Evolutionary conservation across 35 echinoderm and acorn worm genomes (phyloP), one percentile per base, ranked within the genome.

Genomic region (Hemicentrotus pulcherrimus): DNA sequence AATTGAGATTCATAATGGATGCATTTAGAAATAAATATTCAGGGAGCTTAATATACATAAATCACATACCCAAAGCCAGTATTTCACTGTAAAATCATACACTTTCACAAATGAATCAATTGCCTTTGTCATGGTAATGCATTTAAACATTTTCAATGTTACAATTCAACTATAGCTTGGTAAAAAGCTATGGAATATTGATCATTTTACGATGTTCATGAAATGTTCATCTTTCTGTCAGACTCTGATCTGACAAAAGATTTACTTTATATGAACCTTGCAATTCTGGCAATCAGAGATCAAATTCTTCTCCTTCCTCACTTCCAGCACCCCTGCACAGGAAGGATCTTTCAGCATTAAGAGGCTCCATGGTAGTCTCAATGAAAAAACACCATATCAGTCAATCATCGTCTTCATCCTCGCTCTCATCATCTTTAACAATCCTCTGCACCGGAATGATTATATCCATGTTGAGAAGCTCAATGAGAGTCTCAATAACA

Each of bases 391-490:
- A 90, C 9, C 88, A 90, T 30, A 45, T 78, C 28, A n/a, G 65
- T 78, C 19, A 28, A 78, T 78, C 18, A 78, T 5, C 18, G 6
- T 78, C 28, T 28, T 78, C 65, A 78, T 78, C 65, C 28, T 78
- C 65, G n/a, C 28, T 78, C 65, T 18, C 24, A 28, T 22, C 28
- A 28, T n/a, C 65, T 78, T 8, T 78, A 22, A 78, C n/a, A 41
- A 12, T 90, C 88, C 46, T 46, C 46, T 45, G 88, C 88, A 90
- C 88, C 8, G 88, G 88, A 33, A 90, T 47, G 18, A 90, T 90
- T 13, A 30, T 30, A 90, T 90, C 88, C 88, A 90, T 90, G 32
- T 90, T 90, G 88, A 90, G 88, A 47, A 90, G 88, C 24, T 90
- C 88, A 90, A 32, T 90, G 46, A 90, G 31, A 90, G 88, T 33